A percentile compares a stretch with the other conserved stretches of the same genome.
Evolutionary conservation across 2,113 vertebrate species (phyloP).

Genomic region (Chloropsis cyanopogon): DNA sequence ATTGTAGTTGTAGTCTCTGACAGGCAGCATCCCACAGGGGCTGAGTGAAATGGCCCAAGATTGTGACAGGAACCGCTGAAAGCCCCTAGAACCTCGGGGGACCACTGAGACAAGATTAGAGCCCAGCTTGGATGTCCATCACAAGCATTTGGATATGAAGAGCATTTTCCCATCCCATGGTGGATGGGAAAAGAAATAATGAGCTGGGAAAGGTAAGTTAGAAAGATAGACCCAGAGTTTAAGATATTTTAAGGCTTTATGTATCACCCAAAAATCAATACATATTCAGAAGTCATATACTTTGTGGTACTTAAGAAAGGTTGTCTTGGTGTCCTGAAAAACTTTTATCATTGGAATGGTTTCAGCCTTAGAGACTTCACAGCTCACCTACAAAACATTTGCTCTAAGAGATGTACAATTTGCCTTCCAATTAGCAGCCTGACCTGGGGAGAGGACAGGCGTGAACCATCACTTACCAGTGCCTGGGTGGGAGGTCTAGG

Average conservation of each 20-base stretch:
- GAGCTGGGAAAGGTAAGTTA: not conserved
- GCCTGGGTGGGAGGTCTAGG: not conserved
- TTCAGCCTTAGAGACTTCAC: not conserved
- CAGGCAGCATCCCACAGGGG: not conserved
- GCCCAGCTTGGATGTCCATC: fast-evolving
- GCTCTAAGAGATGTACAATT: fast-evolving
- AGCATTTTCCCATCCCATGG: not conserved
- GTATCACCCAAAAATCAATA: not conserved
- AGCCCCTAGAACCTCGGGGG: not conserved
- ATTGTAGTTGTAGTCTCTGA: not conserved
- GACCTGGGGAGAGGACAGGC: not conserved
- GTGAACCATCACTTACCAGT: not conserved
- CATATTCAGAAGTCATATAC: not conserved
- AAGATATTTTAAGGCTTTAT: not conserved
- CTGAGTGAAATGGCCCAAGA: not conserved
- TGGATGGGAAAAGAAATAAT: not conserved
- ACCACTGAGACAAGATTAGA: not conserved
- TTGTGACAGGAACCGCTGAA: not conserved
- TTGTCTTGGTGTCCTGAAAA: not conserved
- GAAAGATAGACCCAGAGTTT: not conserved
- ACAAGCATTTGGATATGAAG: not conserved
- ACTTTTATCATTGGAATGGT: not conserved
- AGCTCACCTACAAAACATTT: not conserved
- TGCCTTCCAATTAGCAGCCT: not conserved
- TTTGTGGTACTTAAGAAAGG: not conserved